Evolutionary conservation across 2,888 invertebrate genomes (phyloP).

Genomic region (Hirtodrosophila histrioides): DNA sequence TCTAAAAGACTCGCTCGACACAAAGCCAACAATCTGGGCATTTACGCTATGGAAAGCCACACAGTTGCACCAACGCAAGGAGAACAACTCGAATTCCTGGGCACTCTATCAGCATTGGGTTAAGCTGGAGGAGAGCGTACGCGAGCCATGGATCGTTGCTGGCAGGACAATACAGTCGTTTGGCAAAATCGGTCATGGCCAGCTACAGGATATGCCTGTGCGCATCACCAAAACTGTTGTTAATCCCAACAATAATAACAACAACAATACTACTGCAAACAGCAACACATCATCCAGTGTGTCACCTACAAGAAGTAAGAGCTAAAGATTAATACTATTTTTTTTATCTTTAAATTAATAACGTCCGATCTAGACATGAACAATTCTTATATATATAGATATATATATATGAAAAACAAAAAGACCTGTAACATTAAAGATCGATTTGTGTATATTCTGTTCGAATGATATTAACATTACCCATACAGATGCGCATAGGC

Average conservation of each 20-base stretch:
- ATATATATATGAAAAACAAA: too few relatives aligned
- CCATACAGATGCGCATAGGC: too few relatives aligned
- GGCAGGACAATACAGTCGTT: constrained; percentile 90
- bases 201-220: constrained; percentile 84
- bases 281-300: constrained; percentile 53
- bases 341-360: neutral
- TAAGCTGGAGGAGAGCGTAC: constrained; percentile 89
- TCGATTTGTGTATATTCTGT: too few relatives aligned
- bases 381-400: too few relatives aligned
- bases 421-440: too few relatives aligned
- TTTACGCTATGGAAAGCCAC: constrained; percentile 92
- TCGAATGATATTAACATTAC: too few relatives aligned
- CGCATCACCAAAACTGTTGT: constrained; percentile 84
- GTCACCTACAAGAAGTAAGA: constrained; percentile 80
- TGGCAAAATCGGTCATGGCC: constrained; percentile 86
- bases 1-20: constrained; percentile 87
- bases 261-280: constrained; percentile 54
- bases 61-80: constrained; percentile 84
- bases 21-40: constrained; percentile 93
- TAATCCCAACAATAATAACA: constrained; percentile 74
- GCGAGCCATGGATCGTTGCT: constrained; percentile 92
- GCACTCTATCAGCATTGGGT: constrained; percentile 93
- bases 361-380: too few relatives aligned
- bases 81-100: constrained; percentile 88
- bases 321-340: neutral